Evolutionary conservation across 2,797 vertebrate genomes (phyloP).

Genomic region (Gambusia yucatana): DNA sequence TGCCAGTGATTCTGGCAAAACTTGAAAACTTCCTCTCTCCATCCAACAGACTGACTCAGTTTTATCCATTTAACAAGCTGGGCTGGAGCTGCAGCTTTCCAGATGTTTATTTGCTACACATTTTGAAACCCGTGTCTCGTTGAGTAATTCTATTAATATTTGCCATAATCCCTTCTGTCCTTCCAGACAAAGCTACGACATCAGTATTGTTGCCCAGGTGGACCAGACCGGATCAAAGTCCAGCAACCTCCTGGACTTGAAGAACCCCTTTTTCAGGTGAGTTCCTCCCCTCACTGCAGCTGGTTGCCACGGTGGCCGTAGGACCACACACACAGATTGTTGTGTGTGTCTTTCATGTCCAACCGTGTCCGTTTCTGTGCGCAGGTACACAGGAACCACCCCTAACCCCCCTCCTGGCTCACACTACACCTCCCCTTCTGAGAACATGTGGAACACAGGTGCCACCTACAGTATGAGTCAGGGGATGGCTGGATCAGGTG

Average conservation of each 20-base stretch:
- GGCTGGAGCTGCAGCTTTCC: not conserved
- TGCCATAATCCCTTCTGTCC: not conserved
- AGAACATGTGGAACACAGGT: slow-evolving; percentile 95
- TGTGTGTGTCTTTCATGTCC: not conserved
- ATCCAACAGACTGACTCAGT: not conserved
- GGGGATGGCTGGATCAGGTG: slow-evolving; percentile 91
- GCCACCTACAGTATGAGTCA: slow-evolving; percentile 89
- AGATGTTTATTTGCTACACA: no score
- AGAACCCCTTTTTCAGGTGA: slow-evolving; percentile 97
- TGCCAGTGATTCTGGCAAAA: not conserved
- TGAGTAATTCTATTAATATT: not conserved
- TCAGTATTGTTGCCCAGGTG: slow-evolving; percentile 97
- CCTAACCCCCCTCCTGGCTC: slow-evolving; percentile 93
- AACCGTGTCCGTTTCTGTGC: slow-evolving; percentile 36
- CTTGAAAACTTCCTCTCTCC: not conserved
- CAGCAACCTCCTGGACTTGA: slow-evolving; percentile 95
- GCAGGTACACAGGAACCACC: slow-evolving; percentile 91
- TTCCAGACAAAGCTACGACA: slow-evolving; percentile 94
- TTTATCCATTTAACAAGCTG: not conserved
- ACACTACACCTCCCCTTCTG: slow-evolving; percentile 94
- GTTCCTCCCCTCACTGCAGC: slow-evolving; percentile 16
- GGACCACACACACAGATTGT: not conserved
- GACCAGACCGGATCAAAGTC: slow-evolving; percentile 98
- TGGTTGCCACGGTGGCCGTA: not conserved
- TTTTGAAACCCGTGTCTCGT: no score